Conservation (phyloP, 2,113 vertebrate species). For the Ariopsis seemanni region DNA sequence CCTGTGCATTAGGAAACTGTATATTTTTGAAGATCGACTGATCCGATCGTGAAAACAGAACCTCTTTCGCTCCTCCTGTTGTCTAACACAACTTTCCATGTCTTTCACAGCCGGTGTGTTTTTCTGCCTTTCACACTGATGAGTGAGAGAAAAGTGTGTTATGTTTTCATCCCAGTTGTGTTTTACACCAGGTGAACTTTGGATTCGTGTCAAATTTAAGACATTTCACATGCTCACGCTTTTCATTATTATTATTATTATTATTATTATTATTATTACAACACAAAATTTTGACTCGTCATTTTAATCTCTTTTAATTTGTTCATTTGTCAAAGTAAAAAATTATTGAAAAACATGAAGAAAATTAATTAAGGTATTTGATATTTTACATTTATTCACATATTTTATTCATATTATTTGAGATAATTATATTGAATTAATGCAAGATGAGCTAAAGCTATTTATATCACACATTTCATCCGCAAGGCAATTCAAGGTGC, state of each 20-base stretch:
- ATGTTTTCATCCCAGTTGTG: background rate
- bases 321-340: background rate
- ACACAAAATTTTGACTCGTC: background rate
- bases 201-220: background rate
- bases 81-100: constrained; percentile 3
- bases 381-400: background rate
- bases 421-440: background rate
- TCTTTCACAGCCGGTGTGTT: constrained; percentile 1
- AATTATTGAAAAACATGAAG: background rate
- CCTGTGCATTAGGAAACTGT: constrained; percentile 50
- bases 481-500: background rate
- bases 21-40: constrained; percentile 39
- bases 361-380: background rate
- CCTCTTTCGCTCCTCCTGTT: constrained; percentile 8
- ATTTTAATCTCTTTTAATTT: background rate
- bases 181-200: too few relatives aligned
- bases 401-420: background rate
- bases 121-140: background rate
- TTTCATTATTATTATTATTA: background rate
- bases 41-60: constrained; percentile 26
- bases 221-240: background rate
- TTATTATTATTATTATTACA: background rate
- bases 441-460: background rate
- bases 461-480: background rate
- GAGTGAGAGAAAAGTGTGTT: background rate